A percentile compares a stretch with the other conserved stretches of the same genome.
Evolutionary conservation across 2,888 invertebrate species (phyloP).

Genomic region (Celastrina argiolus): DNA sequence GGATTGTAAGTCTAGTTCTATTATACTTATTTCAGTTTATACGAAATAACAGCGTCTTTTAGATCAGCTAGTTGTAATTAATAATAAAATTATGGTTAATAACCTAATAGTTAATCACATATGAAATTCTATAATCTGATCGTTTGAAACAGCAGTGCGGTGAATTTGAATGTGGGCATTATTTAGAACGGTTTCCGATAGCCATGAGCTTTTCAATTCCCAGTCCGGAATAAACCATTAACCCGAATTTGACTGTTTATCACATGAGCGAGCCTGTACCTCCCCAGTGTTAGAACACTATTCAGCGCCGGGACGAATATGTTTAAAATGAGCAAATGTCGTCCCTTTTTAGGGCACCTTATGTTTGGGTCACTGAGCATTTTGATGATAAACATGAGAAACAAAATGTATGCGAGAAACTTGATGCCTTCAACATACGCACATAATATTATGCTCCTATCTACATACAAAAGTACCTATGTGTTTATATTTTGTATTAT

Average conservation of each 20-base stretch:
- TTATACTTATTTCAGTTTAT: no score
- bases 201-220: constrained; percentile 7
- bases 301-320: constrained; percentile 6
- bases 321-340: constrained; percentile 29
- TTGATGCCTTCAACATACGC: not conserved
- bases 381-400: constrained; percentile 39
- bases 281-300: constrained; percentile 58
- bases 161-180: not conserved
- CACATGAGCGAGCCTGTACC: constrained; percentile 51
- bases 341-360: constrained; percentile 48
- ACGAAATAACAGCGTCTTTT: no score
- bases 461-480: no score
- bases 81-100: not conserved
- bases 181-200: constrained; percentile 18
- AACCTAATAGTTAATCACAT: not conserved
- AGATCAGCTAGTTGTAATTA: no score
- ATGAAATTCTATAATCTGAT: not conserved
- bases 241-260: constrained; percentile 57
- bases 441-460: not conserved
- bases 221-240: constrained; percentile 47
- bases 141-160: not conserved
- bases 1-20: no score
- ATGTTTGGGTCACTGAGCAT: constrained; percentile 57
- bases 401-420: not conserved
- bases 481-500: no score